Conservation (phyloP, 2,888 invertebrate genomes). For the Tipula vernalis region DNA sequence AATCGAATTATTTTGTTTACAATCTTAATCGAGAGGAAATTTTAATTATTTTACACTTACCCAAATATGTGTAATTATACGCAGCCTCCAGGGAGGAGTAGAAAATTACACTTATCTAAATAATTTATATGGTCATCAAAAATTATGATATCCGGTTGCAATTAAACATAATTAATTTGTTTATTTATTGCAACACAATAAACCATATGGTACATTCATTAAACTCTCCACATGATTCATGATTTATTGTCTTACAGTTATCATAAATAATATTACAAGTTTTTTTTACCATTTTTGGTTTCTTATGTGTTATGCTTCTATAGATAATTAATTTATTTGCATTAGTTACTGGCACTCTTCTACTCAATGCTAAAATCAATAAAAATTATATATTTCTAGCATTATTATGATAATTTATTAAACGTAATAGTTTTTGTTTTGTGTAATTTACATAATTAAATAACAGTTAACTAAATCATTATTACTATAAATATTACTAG, state of each 20-base stretch:
- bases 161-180: background rate
- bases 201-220: background rate
- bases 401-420: background rate
- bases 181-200: background rate
- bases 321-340: background rate
- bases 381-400: background rate
- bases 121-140: background rate
- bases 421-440: background rate
- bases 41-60: background rate
- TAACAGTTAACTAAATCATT: background rate
- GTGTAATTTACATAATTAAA: background rate
- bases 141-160: background rate
- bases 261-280: background rate
- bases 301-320: background rate
- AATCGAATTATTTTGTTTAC: background rate
- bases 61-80: background rate
- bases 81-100: background rate
- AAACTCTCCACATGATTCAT: background rate
- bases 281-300: background rate
- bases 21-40: background rate
- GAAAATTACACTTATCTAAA: too few species aligned
- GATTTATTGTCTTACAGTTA: background rate
- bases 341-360: background rate
- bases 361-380: background rate
- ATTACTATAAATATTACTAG: too few species aligned